A percentile compares a stretch with the other conserved stretches of the same genome.
phyloP scores from a whole-genome alignment of 2,797 vertebrate genomes.

The Sebastes kiyomatsui region DNA sequence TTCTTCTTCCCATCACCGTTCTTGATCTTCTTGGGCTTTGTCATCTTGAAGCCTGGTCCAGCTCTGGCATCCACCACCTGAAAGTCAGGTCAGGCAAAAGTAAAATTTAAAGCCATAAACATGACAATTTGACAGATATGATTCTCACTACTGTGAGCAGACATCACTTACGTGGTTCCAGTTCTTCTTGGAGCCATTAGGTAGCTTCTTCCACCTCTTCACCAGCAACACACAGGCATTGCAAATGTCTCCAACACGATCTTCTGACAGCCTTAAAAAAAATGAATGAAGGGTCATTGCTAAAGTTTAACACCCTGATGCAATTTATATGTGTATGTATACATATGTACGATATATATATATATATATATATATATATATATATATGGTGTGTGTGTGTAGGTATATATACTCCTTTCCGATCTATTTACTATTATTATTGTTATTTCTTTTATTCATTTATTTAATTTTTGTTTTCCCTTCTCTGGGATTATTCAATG shows the following conservation, averaged over 20 bases:
- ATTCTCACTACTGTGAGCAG: neutral
- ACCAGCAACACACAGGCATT: constrained; percentile 87
- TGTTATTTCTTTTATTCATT: too few species aligned
- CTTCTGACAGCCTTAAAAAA: constrained; percentile 79
- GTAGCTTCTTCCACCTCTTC: constrained; percentile 88
- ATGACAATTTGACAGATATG: neutral
- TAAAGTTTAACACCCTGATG: neutral
- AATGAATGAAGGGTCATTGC: neutral
- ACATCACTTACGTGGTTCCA: constrained; percentile 84
- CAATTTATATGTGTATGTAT: neutral
- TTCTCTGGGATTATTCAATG: too few species aligned
- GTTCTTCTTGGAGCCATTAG: constrained; percentile 87
- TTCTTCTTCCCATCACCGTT: constrained; percentile 84
- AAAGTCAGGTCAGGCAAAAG: neutral
- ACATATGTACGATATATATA: too few species aligned
- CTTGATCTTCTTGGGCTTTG: constrained; percentile 88
- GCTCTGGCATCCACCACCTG: constrained; percentile 89
- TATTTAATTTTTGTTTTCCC: too few species aligned
- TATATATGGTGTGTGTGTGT: too few species aligned
- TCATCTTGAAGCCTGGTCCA: constrained; percentile 87
- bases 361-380: too few species aligned
- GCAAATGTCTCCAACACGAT: constrained; percentile 87
- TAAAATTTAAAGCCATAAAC: neutral
- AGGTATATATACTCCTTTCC: too few species aligned
- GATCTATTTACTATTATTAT: too few species aligned